Base-by-base conservation (phyloP, 2,888 invertebrate species). In the Carterocephalus palaemon region DNA sequence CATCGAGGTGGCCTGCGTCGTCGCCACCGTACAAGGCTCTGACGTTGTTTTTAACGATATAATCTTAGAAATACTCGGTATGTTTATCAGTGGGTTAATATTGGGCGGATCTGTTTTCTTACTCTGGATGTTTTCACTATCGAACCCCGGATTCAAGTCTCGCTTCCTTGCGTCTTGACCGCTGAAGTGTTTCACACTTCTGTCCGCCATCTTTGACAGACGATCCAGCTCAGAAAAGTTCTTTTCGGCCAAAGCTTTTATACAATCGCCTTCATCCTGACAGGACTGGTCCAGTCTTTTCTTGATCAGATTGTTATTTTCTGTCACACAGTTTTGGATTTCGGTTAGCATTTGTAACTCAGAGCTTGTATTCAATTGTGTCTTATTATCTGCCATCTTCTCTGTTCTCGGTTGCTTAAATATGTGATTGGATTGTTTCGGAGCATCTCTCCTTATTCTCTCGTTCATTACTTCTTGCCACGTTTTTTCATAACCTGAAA, bases 381-480 rank as follows among this genome's bases (percentile, higher is more conserved):
- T n/a, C n/a, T n/a, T n/a, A n/a, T n/a, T n/a, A n/a, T n/a, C n/a
- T n/a, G n/a, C n/a, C n/a, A n/a, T n/a, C n/a, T 48, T 46, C 16
- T 52, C 45, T 17, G 53, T 34, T 60, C 60, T 59, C 38, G 54
- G 51, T 40, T 55, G 52, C 22, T 62, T 64, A 6, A 51, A 41
- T 16, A 47, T 50, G 2, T 55, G 47, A 1, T 56, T 51, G 4
- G 32, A 41, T 7, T 47, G 36, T 22, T 67, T 74, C 55, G 62
- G 75, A 38, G 87, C 84, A 51, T 88, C 80, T 45, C 91, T 75
- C 49, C 89, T 88, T 54, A 88, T 84, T 33, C 92, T 85, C 54
- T 92, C 92, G 63, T 89, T 88, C 2, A 92, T 59, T 51, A 92
- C 86, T 63, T 88, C 89, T 57, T 88, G 82, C 92, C 92, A 92